Base-by-base conservation (phyloP, 2,888 invertebrate species). In the Alloscopus bannaensis region DNA sequence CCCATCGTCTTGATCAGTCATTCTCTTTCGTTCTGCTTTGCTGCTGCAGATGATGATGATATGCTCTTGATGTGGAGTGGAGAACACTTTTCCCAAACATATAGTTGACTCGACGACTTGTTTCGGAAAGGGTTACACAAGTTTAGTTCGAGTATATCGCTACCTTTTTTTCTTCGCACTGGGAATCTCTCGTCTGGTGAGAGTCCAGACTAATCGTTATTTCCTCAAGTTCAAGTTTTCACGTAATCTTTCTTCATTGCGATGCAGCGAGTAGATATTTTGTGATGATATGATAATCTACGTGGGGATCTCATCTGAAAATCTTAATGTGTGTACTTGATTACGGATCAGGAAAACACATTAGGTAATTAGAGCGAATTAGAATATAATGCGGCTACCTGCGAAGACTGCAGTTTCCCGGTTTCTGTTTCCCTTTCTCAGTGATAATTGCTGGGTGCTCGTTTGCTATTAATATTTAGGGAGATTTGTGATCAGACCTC, bases 371-470 rank as follows among this genome's bases (percentile, higher is more conserved):
- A n/a, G n/a, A n/a, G n/a, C n/a, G n/a, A n/a, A n/a, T n/a, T n/a
- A n/a, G n/a, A n/a, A n/a, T n/a, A n/a, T 62, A 62, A 31, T 62
- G 36, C 3, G 22, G 50, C 29, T 45, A 71, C n/a, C n/a, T n/a
- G n/a, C n/a, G n/a, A n/a, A n/a, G n/a, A n/a, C n/a, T n/a, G n/a
- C n/a, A 36, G 52, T 31, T 42, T 29, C 45, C 11, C 31, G 20
- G 31, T 13, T 57, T 47, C 29, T 65, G 26, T 64, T 65, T 50
- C 29, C 57, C 57, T 52, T 36, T 75, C 59, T 18, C 59, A 1
- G 45, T 60, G 69, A 77, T 69, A 77, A 77, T 69, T 69, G 69
- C 42, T 69, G 45, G 69, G 64, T 69, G 69, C 62, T 55, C n/a
- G n/a, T n/a, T n/a, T n/a, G 62, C 45, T 59, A 69, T 55, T 52